A percentile compares a stretch with the other conserved stretches of the same genome.
Evolutionary conservation across 2,113 vertebrate genomes (phyloP).

Genomic region (Pluvianellus socialis): DNA sequence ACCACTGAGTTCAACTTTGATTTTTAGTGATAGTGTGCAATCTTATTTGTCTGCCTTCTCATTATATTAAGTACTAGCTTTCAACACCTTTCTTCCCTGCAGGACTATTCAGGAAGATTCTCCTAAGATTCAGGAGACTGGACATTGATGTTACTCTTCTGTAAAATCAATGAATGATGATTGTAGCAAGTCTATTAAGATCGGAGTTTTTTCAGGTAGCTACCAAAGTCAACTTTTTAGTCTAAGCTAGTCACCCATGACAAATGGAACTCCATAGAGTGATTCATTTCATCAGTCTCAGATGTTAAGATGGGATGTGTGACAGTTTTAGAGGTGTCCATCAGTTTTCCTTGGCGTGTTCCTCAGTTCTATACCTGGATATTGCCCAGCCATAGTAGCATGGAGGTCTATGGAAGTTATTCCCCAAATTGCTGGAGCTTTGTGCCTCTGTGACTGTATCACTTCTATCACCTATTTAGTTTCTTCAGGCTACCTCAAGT

Average conservation of each 20-base stretch:
- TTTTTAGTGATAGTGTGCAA: background rate
- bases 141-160: background rate
- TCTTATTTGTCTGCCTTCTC: background rate
- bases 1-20: background rate
- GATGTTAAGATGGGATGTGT: background rate
- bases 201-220: background rate
- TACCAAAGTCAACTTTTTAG: background rate
- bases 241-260: background rate
- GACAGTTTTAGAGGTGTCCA: background rate
- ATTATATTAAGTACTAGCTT: background rate
- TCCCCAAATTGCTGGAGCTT: background rate
- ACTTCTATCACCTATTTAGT: background rate
- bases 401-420: background rate
- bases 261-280: background rate
- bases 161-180: background rate
- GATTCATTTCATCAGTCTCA: background rate
- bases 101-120: background rate
- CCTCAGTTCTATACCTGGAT: background rate
- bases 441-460: background rate
- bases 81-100: background rate
- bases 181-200: background rate
- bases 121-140: background rate
- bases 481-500: background rate
- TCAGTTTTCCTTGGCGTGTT: background rate
- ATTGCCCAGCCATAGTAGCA: fast-evolving